Evolutionary conservation across 2,888 invertebrate species (phyloP).

Genomic region (Neoascia interrupta): DNA sequence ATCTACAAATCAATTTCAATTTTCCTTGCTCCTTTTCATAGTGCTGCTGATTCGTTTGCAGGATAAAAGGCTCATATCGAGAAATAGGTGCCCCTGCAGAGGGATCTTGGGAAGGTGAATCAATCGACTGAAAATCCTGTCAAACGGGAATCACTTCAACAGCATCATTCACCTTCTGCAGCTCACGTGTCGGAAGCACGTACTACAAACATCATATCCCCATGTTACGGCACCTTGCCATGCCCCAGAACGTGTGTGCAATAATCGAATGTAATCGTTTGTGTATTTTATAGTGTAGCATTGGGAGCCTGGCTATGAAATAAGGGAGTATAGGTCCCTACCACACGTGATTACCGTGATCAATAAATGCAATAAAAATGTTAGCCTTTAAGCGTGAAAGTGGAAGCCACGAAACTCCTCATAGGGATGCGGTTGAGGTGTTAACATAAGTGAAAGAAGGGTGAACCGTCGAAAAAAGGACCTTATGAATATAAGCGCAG

Average conservation of each 20-base stretch:
- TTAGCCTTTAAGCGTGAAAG: conserved; percentile 7
- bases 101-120: conserved; percentile 6
- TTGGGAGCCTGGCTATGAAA: background rate
- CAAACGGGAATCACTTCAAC: conserved; percentile 48
- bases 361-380: conserved; percentile 38
- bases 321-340: background rate
- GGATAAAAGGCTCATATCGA: no score
- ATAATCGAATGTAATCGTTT: conserved; percentile 50
- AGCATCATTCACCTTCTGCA: background rate
- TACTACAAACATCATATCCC: conserved; percentile 33
- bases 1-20: conserved; percentile 57
- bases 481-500: no score
- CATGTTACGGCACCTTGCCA: conserved; percentile 20
- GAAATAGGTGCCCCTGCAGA: no score
- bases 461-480: no score
- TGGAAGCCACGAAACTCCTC: no score
- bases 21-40: conserved; percentile 12
- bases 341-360: conserved; percentile 44
- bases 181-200: conserved; percentile 49
- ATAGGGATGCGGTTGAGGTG: no score
- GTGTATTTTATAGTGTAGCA: background rate
- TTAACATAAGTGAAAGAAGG: no score
- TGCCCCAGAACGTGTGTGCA: conserved; percentile 52
- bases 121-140: conserved; percentile 61
- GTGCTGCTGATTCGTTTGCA: no score